Base-by-base conservation (phyloP, 2,888 invertebrate species). In the Artemia sinica region DNA sequence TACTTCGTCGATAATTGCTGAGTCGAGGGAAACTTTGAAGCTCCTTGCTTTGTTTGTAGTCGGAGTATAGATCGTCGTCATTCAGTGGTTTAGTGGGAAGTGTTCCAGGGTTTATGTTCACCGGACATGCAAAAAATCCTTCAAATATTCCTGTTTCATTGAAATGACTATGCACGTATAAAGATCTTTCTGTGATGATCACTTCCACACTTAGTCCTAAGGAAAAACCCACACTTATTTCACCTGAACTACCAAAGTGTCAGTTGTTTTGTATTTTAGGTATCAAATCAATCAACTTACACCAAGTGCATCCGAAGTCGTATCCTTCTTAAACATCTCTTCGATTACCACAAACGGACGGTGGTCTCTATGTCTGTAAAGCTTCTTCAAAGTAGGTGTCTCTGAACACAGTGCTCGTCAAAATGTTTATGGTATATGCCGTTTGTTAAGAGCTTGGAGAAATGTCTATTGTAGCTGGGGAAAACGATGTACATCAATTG, bases 321-420 rank as follows among this genome's bases (percentile, higher is more conserved):
- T 93, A 66, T 93, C 93, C 1, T 89, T 91, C 78, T 81, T 93
- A 74, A 92, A 92, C 77, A 89, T 93, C 73, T 88, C 89, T 6
- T 86, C 87, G 18, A 89, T 91, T 70, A 89, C 89, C 76, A 90
- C 91, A 66, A 91, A 92, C 76, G n/a, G 92, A 93, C 75, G 93
- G 93, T 66, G 93, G 93, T 72, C 81, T 91, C 50, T 93, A 92
- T 79, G 87, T 89, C 74, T 93, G 93, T 76, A 85, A 88, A 71
- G 92, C 91, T 10, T 86, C 87, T 70, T 79, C 78, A 78, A 86
- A 83, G 91, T 92, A 68, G 92, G 92, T 72, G 85, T 87, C 70
- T 88, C 88, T 0, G 88, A 88, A 74, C 91, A 92, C 77, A 84
- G 88, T 6, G 86, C 89, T 3, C 86, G 90, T 74, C 84, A 92